Evolutionary conservation across 1,140 invertebrate genomes (phyloP).

Genomic region (Drosophila kanapiae): DNA sequence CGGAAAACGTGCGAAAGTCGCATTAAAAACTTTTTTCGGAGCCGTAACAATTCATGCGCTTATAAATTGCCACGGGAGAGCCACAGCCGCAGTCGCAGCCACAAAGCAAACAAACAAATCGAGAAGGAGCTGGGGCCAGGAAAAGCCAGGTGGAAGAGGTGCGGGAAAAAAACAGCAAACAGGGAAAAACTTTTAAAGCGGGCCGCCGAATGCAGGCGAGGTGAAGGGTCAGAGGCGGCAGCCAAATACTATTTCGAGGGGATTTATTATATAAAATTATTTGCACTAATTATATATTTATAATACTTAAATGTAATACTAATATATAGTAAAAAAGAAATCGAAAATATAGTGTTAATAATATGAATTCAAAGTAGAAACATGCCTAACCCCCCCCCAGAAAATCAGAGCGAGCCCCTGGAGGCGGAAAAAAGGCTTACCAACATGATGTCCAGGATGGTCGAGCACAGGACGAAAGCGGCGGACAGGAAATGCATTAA

Average conservation of each 20-base stretch:
- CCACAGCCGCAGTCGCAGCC: constrained; percentile 28
- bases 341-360: neutral
- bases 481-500: constrained; percentile 84
- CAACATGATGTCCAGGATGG: constrained; percentile 80
- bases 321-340: neutral
- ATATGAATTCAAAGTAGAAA: neutral
- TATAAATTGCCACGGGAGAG: constrained; percentile 68
- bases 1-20: constrained; percentile 70
- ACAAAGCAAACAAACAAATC: constrained; percentile 48
- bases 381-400: neutral
- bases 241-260: neutral
- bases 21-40: constrained; percentile 75
- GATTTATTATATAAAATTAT: too few species aligned
- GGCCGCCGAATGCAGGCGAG: constrained; percentile 28
- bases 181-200: constrained; percentile 64
- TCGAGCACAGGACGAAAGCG: constrained; percentile 77
- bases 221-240: constrained; percentile 8
- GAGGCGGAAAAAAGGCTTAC: constrained; percentile 46
- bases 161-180: constrained; percentile 44
- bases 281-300: neutral
- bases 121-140: constrained; percentile 7
- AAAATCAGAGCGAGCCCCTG: neutral
- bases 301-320: neutral
- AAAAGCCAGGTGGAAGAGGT: constrained; percentile 2
- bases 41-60: constrained; percentile 71